Evolutionary conservation across 2,888 invertebrate species (phyloP).

Genomic region (Amiota mariae): DNA sequence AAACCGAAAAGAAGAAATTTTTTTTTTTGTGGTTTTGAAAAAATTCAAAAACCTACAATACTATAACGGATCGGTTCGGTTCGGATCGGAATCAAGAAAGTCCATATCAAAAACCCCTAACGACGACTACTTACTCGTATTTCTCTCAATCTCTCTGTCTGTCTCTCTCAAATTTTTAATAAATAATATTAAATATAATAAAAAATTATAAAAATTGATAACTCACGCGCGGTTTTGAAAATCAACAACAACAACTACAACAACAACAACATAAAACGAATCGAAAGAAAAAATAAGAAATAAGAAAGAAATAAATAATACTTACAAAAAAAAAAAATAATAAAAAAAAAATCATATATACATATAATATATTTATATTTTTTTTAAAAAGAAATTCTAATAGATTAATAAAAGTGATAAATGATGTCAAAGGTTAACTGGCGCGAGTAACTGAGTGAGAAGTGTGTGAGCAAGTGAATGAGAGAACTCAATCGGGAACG

Average conservation of each 20-base stretch:
- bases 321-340: slow-evolving; percentile 29
- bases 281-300: slow-evolving; percentile 37
- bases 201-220: slow-evolving; percentile 6
- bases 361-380: slow-evolving; percentile 15
- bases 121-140: too few species aligned
- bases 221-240: slow-evolving; percentile 22
- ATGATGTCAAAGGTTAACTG: slow-evolving; percentile 54
- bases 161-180: slow-evolving; percentile 31
- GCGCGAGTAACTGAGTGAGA: slow-evolving; percentile 18
- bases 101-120: too few species aligned
- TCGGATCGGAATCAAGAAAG: too few species aligned
- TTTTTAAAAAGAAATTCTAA: slow-evolving; percentile 46
- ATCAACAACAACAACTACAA: too few species aligned
- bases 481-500: slow-evolving; percentile 8
- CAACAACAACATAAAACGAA: slow-evolving; percentile 35
- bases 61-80: too few species aligned
- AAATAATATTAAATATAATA: slow-evolving; percentile 26
- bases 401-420: slow-evolving; percentile 56
- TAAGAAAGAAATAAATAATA: slow-evolving; percentile 31
- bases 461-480: slow-evolving; percentile 23
- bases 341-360: slow-evolving; percentile 24
- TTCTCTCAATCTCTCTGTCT: neutral
- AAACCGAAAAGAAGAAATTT: neutral
- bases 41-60: too few species aligned
- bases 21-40: neutral